A percentile compares a stretch with the other conserved stretches of the same genome.
Conservation (phyloP, 2,797 vertebrate genomes). For the Smutsia temminckii region DNA sequence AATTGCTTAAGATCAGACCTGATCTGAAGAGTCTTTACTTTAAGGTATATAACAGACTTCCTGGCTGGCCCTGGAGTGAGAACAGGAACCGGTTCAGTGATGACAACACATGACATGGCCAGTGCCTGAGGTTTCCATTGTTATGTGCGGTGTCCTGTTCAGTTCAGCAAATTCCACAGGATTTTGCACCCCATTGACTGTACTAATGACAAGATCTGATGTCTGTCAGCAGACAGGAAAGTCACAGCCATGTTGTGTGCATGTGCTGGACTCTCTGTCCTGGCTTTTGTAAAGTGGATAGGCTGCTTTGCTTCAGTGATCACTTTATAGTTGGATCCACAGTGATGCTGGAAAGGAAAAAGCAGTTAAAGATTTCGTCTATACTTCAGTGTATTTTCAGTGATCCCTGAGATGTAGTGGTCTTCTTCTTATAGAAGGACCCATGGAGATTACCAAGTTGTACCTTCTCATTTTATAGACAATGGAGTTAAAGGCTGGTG, state of each 20-base stretch:
- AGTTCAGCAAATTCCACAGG: constrained; percentile 85
- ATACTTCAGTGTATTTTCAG: constrained; percentile 78
- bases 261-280: constrained; percentile 71
- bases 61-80: constrained; percentile 85
- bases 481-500: not conserved
- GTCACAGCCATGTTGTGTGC: constrained; percentile 74
- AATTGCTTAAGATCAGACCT: constrained; percentile 78
- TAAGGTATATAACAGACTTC: constrained; percentile 82
- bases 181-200: constrained; percentile 89
- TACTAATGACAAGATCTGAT: constrained; percentile 89
- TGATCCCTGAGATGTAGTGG: not conserved
- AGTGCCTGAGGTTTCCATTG: constrained; percentile 81
- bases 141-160: constrained; percentile 89
- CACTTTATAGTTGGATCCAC: constrained; percentile 76
- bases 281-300: constrained; percentile 78
- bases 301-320: constrained; percentile 78
- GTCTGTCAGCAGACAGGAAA: constrained; percentile 87
- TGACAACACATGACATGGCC: constrained; percentile 85
- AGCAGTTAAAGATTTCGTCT: constrained; percentile 72
- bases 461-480: constrained; percentile 15
- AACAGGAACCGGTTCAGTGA: constrained; percentile 87
- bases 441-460: not conserved
- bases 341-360: constrained; percentile 72
- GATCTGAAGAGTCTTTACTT: constrained; percentile 75
- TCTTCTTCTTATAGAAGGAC: not conserved